Conservation (phyloP, 2,888 invertebrate species). For the Aromia moschata region DNA sequence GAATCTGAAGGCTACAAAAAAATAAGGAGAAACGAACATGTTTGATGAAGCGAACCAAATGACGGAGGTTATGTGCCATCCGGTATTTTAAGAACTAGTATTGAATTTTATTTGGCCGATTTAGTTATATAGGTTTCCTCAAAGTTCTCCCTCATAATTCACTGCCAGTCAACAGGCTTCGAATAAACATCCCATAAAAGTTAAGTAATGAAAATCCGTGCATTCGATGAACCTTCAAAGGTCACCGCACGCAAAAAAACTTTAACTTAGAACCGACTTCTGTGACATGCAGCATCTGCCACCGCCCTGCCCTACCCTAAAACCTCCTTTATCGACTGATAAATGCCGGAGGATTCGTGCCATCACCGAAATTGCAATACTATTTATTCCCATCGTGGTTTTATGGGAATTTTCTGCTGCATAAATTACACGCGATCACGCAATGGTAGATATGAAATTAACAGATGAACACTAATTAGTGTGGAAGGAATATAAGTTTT, state of each 20-base stretch:
- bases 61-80: too few relatives aligned
- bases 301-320: conserved; percentile 42
- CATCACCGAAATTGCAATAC: conserved; percentile 36
- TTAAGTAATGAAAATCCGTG: background rate
- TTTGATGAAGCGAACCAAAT: too few relatives aligned
- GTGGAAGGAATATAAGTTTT: too few relatives aligned
- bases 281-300: conserved; percentile 32
- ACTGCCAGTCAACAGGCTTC: background rate
- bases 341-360: conserved; percentile 37
- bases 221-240: conserved; percentile 7
- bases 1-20: too few relatives aligned
- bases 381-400: conserved; percentile 22
- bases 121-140: too few relatives aligned
- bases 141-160: too few relatives aligned
- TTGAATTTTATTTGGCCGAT: too few relatives aligned
- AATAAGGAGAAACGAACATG: too few relatives aligned
- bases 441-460: conserved; percentile 11
- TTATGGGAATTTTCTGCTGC: conserved; percentile 7
- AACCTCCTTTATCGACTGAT: conserved; percentile 37
- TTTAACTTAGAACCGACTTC: conserved; percentile 18
- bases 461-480: background rate
- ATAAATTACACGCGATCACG: conserved; percentile 11
- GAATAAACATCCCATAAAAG: background rate
- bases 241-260: background rate
- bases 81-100: too few relatives aligned